Base-by-base conservation (phyloP, 2,888 invertebrate species). In the Eulithis prunata region DNA sequence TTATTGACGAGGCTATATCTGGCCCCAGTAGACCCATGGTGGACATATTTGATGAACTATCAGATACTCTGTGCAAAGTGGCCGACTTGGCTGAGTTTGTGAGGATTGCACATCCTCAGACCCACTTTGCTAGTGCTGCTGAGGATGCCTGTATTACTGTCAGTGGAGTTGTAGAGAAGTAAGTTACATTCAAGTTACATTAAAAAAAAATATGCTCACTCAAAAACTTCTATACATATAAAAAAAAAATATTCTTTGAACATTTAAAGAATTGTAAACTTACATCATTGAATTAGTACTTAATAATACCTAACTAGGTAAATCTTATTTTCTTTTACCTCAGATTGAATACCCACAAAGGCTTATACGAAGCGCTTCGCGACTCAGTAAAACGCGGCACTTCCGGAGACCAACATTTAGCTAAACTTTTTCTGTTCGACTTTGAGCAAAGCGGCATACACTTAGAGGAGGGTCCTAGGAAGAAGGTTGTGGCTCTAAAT, bases 381-480 rank as follows among this genome's bases (percentile, higher is more conserved):
- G 83, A 94, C 65, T 97, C 97, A 0, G 95, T 96, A 0, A 91
- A 94, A 66, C 89, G 94, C 4, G 97, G 96, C 0, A 98, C 99
- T 75, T 94, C 95, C 0, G 95, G 97, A 0, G 99, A 99, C 83
- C 90, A 95, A 64, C 97, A 98, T 82, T 97, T 99, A 0, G 96
- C 97, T 0, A 94, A 96, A 76, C 91, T 99, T 54, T 99, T 99
- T 86, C 91, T 99, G 6, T 98, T 98, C 84, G 99, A 99, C 88
- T 99, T 99, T 88, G 99, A 99, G 83, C 98, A 99, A 85, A 97
- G 98, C 83, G 99, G 99, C 3, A 99, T 99, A 68, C 99, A 99
- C 85, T 92, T 99, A 66, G 95, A 96, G 8, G 96, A 97, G 70
- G 88, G 92, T 0, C 95, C 96, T 52, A 93, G 98, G 32, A 87